Evolutionary conservation across 2,888 invertebrate species (phyloP), one percentile per base, ranked within the genome.

Genomic region (Cyclophora albipunctata): DNA sequence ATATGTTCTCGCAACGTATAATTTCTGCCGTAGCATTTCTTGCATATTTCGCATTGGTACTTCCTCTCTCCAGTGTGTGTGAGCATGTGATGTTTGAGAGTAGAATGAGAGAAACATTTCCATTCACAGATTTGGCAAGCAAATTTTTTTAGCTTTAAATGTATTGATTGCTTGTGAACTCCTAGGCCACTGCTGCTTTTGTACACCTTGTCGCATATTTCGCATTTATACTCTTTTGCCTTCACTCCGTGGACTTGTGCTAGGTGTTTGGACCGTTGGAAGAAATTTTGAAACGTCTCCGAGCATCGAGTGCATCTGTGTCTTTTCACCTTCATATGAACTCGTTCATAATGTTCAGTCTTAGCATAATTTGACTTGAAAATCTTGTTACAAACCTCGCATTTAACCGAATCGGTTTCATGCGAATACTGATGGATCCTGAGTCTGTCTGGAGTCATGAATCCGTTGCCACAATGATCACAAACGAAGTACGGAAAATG

Each of bases 41-140:
- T 83, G 48, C 91, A 91, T 0, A 90, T 58, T 1, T 65, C 72
- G 51, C 91, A 91, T 42, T 86, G 79, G 45, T 81, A 86, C 50
- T 86, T 89, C 4, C 85, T 76, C 50, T 90, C 90, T 0, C 90
- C 90, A 0, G 82, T 83, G 42, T 91, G 90, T 5, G 84, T 78
- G 0, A 90, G 60, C 87, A 90, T 90, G 44, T 91, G 91, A 7
- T 87, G 84, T 41, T 87, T 89, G n/a, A 91, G 69, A 48, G 90
- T 90, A 0, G 87, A 86, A 37, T 84, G 88, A 0, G 90, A 88
- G 56, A 88, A 90, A 60, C 90, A 90, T 49, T 84, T 84, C 78
- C 90, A 90, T 5, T 90, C 90, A 45, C 90, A 91, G 0, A 87
- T 67, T 5, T 82, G 75, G 48, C 90, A 91, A 0, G 81, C 67